Conservation (phyloP, 2,888 invertebrate species). For the Panopea generosa region DNA sequence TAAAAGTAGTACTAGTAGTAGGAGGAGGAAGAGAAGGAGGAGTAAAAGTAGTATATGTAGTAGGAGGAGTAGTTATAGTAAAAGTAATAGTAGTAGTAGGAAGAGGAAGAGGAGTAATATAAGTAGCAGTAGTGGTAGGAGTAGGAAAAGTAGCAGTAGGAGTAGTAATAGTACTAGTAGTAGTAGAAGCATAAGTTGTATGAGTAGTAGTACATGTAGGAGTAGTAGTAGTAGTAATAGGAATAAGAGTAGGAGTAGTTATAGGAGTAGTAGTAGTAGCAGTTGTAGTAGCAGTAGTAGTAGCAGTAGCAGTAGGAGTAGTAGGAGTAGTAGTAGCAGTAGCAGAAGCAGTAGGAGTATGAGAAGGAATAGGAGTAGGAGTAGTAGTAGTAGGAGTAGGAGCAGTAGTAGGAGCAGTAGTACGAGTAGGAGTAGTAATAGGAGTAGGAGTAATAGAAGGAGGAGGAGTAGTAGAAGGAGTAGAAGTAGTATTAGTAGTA, state of each 20-base stretch:
- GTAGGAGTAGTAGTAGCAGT: neutral
- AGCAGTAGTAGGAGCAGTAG: conserved; percentile 21
- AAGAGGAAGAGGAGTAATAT: neutral
- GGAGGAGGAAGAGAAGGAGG: no score
- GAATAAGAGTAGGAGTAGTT: neutral
- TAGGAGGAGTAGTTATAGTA: neutral
- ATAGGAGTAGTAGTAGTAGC: neutral
- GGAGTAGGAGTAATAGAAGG: conserved; percentile 6
- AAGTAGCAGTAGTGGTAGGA: conserved; percentile 1
- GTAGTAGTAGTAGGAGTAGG: neutral
- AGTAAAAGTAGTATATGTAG: neutral
- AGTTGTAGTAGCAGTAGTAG: neutral
- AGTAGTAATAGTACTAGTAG: conserved; percentile 7
- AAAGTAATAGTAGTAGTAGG: conserved; percentile 1
- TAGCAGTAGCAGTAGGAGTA: neutral
- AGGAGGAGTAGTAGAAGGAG: no score
- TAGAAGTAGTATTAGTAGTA: conserved; percentile 1
- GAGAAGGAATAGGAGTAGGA: neutral
- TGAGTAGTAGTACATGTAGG: neutral
- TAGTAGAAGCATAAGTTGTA: conserved; percentile 2
- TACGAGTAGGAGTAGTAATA: conserved; percentile 18
- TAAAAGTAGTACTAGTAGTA: no score
- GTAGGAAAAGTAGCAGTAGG: neutral
- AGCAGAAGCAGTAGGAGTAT: neutral
- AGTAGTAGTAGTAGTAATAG: conserved; percentile 4